Evolutionary conservation across 1,140 invertebrate species (phyloP), one percentile per base, ranked within the genome.

Genomic region (Cheumatopsyche charites): DNA sequence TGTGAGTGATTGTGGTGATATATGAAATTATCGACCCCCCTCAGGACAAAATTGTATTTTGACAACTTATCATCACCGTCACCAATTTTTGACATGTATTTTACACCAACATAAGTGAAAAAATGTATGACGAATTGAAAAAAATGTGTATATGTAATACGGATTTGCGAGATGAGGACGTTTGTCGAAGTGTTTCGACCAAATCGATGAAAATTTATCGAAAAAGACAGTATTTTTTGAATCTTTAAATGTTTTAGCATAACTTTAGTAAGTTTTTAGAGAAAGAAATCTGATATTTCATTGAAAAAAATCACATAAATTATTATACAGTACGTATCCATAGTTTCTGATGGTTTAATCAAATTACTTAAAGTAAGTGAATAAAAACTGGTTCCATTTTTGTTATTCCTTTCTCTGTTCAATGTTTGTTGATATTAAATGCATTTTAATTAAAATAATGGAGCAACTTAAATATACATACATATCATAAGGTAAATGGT

Each of bases 201-300:
- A 58, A 72, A 62, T 68, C 55, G 58, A 72, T 67, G 52, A 63
- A 43, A 63, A 75, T 25, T 65, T 67, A 62, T 21, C 49, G 43
- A 41, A 75, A 75, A 75, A 61, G 67, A 75, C 74, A 75, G 74
- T 75, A 75, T 75, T 75, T 75, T 75, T 75, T 75, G 74, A 75
- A 75, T 47, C 36, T 75, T 75, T 75, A 74, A 74, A 71, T 68
- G 55, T 68, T 71, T 63, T 43, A 58, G 55, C 55, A 58, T 58
- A 25, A 25, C 7, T 21, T 58, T 58, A 58, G 55, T 58, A 23
- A 1, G 7, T 58, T 58, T 58, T 58, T 58, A 25, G 55, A 26
- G 55, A 26, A 23, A 13, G 13, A 47, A 47, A 47, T 12, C 15
- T n/a, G 12, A 47, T 12, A 47, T 7, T 47, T 12, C 43, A 47